A percentile compares a stretch with the other conserved stretches of the same genome.
phyloP scores from a whole-genome alignment of 2,888 invertebrate species.

The Epirrhoe tristata region DNA sequence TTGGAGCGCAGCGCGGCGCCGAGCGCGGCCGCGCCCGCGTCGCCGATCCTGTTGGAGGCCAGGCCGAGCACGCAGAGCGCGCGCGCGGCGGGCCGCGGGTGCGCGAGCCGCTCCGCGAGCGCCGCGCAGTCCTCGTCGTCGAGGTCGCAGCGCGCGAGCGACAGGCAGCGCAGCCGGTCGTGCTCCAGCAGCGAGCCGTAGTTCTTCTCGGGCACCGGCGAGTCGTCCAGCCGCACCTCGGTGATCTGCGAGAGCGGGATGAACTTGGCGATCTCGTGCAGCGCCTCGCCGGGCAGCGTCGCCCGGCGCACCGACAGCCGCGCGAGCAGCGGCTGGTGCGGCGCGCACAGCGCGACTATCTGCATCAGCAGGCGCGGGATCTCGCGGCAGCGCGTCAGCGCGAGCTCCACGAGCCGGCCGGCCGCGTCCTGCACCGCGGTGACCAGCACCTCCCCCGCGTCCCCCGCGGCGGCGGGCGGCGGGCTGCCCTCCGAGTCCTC shows the following conservation, averaged over 20 bases:
- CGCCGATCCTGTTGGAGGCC: constrained; percentile 44
- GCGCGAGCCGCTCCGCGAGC: constrained; percentile 41
- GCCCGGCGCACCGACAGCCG: constrained; percentile 42
- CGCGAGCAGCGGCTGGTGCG: constrained; percentile 43
- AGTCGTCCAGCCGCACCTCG: constrained; percentile 53
- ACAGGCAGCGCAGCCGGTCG: constrained; percentile 41
- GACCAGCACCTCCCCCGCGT: constrained; percentile 7
- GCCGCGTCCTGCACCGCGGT: constrained; percentile 27
- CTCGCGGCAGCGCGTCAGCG: constrained; percentile 32
- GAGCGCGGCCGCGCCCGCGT: constrained; percentile 46
- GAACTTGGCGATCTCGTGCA: constrained; percentile 45
- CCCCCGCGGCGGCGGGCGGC: not conserved
- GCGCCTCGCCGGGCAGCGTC: constrained; percentile 32
- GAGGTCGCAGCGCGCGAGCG: constrained; percentile 49
- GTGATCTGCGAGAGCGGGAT: constrained; percentile 42
- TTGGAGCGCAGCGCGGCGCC: constrained; percentile 49
- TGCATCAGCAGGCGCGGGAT: constrained; percentile 47
- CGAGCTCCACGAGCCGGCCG: constrained; percentile 43
- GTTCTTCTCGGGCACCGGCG: constrained; percentile 44
- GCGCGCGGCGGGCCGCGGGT: constrained; percentile 44
- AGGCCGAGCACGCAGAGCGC: constrained; percentile 39
- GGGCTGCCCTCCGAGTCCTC: constrained; percentile 4
- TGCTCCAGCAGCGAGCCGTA: constrained; percentile 43
- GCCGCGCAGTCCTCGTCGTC: constrained; percentile 44
- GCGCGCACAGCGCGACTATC: constrained; percentile 47